phyloP scores from a whole-genome alignment of 2,797 vertebrate species.

The Poeciliopsis presidionis region DNA sequence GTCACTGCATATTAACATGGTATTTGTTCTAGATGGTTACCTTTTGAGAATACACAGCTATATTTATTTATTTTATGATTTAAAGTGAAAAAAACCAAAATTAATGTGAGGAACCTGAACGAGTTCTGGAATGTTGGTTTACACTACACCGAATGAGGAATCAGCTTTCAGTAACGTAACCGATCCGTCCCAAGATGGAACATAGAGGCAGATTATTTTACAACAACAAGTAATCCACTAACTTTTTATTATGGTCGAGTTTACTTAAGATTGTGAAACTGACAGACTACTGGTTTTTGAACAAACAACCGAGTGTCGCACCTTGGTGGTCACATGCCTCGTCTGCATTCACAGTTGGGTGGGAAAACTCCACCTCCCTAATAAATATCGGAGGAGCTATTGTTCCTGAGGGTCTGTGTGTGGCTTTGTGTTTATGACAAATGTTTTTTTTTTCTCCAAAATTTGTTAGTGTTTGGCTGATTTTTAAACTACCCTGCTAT shows the following conservation, averaged over 20 bases:
- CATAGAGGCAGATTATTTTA: constrained; percentile 9
- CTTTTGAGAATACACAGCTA: constrained; percentile 22
- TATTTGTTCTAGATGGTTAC: constrained; percentile 9
- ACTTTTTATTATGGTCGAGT: not conserved
- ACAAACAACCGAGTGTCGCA: constrained; percentile 42
- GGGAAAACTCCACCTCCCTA: constrained; percentile 60
- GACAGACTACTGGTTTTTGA: not conserved
- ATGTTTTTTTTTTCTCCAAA: not conserved
- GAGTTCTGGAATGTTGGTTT: constrained; percentile 40
- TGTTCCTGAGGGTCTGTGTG: not conserved
- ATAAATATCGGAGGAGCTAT: constrained; percentile 12
- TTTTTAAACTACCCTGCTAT: constrained; percentile 17
- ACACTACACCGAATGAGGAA: constrained; percentile 37
- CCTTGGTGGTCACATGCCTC: constrained; percentile 56
- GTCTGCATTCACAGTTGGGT: constrained; percentile 55
- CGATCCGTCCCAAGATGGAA: constrained; percentile 7
- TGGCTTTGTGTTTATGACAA: not conserved
- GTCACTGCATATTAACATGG: not conserved
- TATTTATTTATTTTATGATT: constrained; percentile 39
- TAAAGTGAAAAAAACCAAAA: constrained; percentile 34
- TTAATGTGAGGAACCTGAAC: constrained; percentile 37
- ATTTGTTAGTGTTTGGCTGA: not conserved
- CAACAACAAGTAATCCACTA: not conserved
- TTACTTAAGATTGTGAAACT: not conserved
- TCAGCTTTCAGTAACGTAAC: constrained; percentile 42